Base-by-base conservation (phyloP, 2,888 invertebrate genomes). In the Furcula furcula region DNA sequence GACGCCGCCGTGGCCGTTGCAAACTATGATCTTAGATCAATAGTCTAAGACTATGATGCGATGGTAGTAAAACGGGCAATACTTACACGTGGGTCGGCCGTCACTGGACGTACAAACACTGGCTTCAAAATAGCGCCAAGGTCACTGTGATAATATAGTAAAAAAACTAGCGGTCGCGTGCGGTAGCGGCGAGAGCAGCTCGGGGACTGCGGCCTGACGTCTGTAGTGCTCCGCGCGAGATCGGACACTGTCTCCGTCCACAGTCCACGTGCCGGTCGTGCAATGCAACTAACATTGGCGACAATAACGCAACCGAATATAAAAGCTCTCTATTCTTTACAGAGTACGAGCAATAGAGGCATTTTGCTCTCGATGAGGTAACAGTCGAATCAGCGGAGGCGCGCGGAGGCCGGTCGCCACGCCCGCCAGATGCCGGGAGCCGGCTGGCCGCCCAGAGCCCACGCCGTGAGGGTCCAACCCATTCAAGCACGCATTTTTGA, bases 101-200 rank as follows among this genome's bases (percentile, higher is more conserved):
- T 34, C 46, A 44, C 37, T 44, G 44, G 40, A 42, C 40, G 53
- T 49, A 41, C 55, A 51, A 58, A 52, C 59, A 54, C 54, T 49
- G 55, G 45, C 57, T 68, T 75, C 58, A 48, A 79, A 78, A 79
- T 76, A 77, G 70, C 72, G 62, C 55, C 74, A 77, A 80, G 77
- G 78, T 52, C 72, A 57, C 21, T 33, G 40, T 45, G 65, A 65
- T 68, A 64, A 55, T 61, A 49, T 37, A n/a, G n/a, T n/a, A n/a
- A n/a, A 34, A 43, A 50, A 52, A 50, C 39, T 27, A 32, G 31
- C 40, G 37, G 12, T 9, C 30, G 11, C 40, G 54, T 47, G 34
- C 36, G 36, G 36, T 42, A 46, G 30, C 31, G 46, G 29, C 34
- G 33, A n/a, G n/a, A n/a, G 40, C 40, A 33, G 36, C 29, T 29